phyloP scores from a whole-genome alignment of 2,113 vertebrate genomes.

The Corvus cornix region DNA sequence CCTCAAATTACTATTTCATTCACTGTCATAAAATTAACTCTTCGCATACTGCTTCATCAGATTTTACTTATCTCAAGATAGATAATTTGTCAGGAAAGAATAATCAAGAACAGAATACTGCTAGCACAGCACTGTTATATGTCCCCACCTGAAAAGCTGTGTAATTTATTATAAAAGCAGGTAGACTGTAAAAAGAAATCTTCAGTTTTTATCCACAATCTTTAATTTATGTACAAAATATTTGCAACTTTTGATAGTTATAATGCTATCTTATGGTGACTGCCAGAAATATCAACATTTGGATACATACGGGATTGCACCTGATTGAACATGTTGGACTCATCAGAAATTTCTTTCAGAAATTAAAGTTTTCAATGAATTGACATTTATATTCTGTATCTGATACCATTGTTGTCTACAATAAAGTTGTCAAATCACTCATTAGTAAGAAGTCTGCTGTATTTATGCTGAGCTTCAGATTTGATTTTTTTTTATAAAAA shows the following conservation, averaged over 20 bases:
- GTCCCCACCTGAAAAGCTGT: not conserved
- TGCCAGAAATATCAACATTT: not conserved
- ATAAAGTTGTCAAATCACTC: not conserved
- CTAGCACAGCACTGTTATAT: not conserved
- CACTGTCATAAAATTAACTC: not conserved
- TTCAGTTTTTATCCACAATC: not conserved
- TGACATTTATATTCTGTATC: not conserved
- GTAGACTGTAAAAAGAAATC: not conserved
- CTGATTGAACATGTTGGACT: not conserved
- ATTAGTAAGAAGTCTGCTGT: not conserved
- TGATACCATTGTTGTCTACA: not conserved
- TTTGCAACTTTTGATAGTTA: not conserved
- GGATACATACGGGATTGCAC: not conserved
- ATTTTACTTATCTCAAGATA: not conserved
- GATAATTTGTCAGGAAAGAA: not conserved
- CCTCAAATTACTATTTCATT: not conserved
- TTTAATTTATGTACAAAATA: not conserved
- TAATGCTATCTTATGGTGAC: not conserved
- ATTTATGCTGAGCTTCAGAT: not conserved
- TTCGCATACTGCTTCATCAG: not conserved
- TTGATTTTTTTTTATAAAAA: not conserved
- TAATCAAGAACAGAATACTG: not conserved
- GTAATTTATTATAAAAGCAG: not conserved
- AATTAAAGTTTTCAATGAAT: not conserved
- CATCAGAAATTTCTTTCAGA: not conserved